Conservation (phyloP, 2,113 vertebrate species). For the Amphiprion percula region DNA sequence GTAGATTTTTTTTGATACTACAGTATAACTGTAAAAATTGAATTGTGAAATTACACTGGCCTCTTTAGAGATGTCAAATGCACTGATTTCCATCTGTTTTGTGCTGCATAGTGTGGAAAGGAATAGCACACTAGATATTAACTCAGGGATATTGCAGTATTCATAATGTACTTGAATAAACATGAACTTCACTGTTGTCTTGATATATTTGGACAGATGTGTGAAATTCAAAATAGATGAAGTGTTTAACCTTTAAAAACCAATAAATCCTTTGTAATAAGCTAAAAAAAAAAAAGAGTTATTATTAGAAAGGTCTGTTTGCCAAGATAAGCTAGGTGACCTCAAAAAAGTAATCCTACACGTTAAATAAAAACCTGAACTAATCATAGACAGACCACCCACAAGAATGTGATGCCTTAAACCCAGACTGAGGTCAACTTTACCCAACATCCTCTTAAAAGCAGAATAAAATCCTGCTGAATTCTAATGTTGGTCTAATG, state of each 20-base stretch:
- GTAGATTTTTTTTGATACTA: constrained; percentile 1
- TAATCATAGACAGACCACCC: constrained; percentile 67
- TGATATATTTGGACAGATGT: constrained; percentile 64
- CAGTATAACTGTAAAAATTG: neutral
- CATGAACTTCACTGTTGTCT: constrained; percentile 26
- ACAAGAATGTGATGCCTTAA: constrained; percentile 36
- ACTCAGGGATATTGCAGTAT: constrained; percentile 61
- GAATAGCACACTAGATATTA: constrained; percentile 21
- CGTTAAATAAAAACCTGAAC: constrained; percentile 22
- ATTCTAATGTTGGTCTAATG: neutral
- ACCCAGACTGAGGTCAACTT: constrained; percentile 1
- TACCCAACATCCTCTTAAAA: neutral
- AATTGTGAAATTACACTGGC: neutral
- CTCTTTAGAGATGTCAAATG: neutral
- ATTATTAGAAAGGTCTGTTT: constrained; percentile 17
- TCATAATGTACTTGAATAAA: constrained; percentile 59
- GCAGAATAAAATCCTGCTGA: neutral
- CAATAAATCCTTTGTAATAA: constrained; percentile 45
- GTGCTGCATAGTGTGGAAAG: neutral
- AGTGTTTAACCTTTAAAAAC: constrained; percentile 33
- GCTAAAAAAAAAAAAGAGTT: constrained; percentile 22
- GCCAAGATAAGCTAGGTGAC: constrained; percentile 28
- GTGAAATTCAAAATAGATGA: constrained; percentile 56
- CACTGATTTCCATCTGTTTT: constrained; percentile 13
- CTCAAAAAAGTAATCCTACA: constrained; percentile 31